phyloP scores from a whole-genome alignment of 2,113 vertebrate genomes.

The Pandion haliaetus region DNA sequence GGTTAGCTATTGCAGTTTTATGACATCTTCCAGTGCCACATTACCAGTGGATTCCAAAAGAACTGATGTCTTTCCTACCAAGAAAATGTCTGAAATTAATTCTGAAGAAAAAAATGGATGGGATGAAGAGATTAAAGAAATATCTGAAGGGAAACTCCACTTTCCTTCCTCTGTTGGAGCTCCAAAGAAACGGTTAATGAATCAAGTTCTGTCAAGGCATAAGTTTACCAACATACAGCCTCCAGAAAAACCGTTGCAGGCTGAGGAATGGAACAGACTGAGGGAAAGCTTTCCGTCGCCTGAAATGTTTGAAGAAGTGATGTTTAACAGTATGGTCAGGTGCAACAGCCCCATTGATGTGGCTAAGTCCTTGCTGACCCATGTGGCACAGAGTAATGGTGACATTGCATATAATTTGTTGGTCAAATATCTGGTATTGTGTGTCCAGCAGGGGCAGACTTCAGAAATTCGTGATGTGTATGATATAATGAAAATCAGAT shows the following conservation, averaged over 20 bases:
- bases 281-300: conserved; percentile 53
- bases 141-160: neutral
- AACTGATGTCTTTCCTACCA: neutral
- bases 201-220: neutral
- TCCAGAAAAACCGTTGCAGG: conserved; percentile 79
- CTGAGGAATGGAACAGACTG: conserved; percentile 81
- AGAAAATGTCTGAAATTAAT: conserved; percentile 1
- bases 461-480: conserved; percentile 85
- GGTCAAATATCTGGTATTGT: conserved; percentile 83
- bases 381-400: conserved; percentile 77
- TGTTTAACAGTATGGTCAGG: conserved; percentile 72
- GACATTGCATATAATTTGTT: conserved; percentile 83
- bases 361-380: conserved; percentile 88
- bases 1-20: conserved; percentile 34
- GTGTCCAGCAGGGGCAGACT: conserved; percentile 77
- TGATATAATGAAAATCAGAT: conserved; percentile 85
- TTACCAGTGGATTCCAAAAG: conserved; percentile 27
- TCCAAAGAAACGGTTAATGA: conserved; percentile 71
- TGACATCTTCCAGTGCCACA: neutral
- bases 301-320: conserved; percentile 75
- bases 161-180: conserved; percentile 82
- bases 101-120: neutral
- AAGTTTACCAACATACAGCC: neutral
- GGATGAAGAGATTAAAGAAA: neutral
- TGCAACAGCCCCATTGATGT: conserved; percentile 70